Evolutionary conservation across 2,888 invertebrate species (phyloP).

Genomic region (Sepioteuthis lessoniana): DNA sequence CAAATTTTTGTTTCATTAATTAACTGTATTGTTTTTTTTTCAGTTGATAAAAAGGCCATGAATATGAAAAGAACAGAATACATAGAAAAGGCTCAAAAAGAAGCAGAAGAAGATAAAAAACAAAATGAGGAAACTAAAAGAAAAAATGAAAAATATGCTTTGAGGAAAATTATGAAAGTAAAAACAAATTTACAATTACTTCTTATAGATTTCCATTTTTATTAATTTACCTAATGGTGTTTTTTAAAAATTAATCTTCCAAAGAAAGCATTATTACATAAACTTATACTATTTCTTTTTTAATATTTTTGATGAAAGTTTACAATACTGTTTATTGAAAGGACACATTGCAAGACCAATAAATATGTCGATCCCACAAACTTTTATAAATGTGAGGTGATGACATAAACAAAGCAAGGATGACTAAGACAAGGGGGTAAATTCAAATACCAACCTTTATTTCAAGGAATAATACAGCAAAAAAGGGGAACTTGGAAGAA

Average conservation of each 20-base stretch:
- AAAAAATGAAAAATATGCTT: constrained; percentile 76
- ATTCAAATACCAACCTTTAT: too few species aligned
- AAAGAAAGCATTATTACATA: neutral
- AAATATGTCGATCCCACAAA: too few species aligned
- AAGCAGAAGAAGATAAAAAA: constrained; percentile 79
- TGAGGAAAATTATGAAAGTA: constrained; percentile 80
- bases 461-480: too few species aligned
- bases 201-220: neutral
- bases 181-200: neutral
- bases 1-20: neutral
- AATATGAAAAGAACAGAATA: constrained; percentile 77
- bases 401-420: too few species aligned
- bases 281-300: neutral
- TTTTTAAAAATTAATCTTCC: neutral
- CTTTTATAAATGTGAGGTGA: too few species aligned
- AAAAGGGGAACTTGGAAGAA: too few species aligned
- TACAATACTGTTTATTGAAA: too few species aligned
- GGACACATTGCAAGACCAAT: too few species aligned
- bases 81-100: constrained; percentile 73
- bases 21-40: constrained; percentile 35
- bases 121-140: constrained; percentile 71
- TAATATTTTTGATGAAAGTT: neutral
- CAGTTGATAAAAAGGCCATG: constrained; percentile 70
- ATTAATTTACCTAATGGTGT: neutral
- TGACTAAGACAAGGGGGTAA: too few species aligned